A percentile compares a stretch with the other conserved stretches of the same genome.
phyloP scores from a whole-genome alignment of 2,113 vertebrate species.

The Argyrosomus japonicus region DNA sequence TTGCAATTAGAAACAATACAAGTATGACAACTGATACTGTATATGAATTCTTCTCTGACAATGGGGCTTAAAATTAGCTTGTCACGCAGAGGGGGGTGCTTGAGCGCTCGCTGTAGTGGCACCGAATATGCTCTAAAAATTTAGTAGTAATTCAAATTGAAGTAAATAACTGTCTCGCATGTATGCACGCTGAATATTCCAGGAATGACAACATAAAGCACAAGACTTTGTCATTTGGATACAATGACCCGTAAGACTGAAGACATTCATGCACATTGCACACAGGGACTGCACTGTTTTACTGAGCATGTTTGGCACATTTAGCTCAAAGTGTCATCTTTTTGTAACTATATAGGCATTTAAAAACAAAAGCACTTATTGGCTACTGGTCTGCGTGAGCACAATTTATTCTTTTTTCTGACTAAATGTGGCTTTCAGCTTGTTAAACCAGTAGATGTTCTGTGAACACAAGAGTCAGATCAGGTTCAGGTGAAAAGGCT shows the following conservation, averaged over 20 bases:
- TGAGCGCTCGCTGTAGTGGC: neutral
- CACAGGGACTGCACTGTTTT: neutral
- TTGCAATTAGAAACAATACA: slow-evolving; percentile 68
- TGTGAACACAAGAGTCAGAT: neutral
- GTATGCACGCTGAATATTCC: neutral
- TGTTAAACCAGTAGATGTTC: neutral
- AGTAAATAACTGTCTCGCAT: slow-evolving; percentile 1
- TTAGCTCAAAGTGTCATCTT: too few species aligned
- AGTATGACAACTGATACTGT: slow-evolving; percentile 58
- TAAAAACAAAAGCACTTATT: neutral
- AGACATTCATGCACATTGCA: neutral
- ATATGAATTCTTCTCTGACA: slow-evolving; percentile 36
- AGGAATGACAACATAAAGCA: neutral
- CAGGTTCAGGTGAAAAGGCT: neutral
- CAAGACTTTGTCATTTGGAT: neutral
- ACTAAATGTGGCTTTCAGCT: neutral
- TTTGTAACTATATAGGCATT: too few species aligned
- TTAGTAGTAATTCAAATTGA: neutral
- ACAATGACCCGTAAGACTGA: neutral
- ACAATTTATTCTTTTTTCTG: neutral
- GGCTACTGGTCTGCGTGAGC: neutral
- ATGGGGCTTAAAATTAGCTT: slow-evolving; percentile 35
- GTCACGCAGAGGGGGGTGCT: slow-evolving; percentile 12
- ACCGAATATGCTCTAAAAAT: neutral
- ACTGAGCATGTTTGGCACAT: neutral